phyloP scores from a whole-genome alignment of 2,797 vertebrate species.

The Chelonia mydas region DNA sequence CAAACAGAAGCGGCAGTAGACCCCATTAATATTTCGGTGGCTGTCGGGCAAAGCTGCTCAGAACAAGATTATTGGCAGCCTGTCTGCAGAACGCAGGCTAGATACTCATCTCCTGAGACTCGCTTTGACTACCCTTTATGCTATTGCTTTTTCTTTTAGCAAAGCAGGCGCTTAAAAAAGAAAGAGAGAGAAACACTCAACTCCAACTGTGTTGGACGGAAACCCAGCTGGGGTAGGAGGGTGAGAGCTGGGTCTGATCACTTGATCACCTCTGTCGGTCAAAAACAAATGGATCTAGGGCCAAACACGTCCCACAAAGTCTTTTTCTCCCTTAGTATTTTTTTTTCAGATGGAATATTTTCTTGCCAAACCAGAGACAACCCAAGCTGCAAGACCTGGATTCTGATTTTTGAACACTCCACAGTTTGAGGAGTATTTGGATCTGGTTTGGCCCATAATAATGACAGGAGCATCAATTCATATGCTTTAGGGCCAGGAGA shows the following conservation, averaged over 20 bases:
- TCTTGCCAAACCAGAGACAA: neutral
- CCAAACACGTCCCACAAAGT: neutral
- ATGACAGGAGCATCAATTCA: neutral
- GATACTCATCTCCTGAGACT: neutral
- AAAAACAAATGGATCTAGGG: neutral
- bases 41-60: neutral
- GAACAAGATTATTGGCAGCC: conserved; percentile 23
- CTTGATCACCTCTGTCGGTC: rapidly evolving
- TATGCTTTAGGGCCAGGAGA: neutral
- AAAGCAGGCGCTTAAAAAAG: neutral
- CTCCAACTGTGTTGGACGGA: neutral
- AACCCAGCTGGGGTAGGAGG: rapidly evolving
- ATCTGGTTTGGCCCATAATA: neutral
- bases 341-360: neutral
- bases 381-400: neutral
- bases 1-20: rapidly evolving
- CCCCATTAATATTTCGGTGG: neutral
- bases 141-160: conserved; percentile 37
- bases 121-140: neutral
- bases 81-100: neutral
- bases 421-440: neutral
- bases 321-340: neutral
- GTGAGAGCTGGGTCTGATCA: rapidly evolving
- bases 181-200: neutral
- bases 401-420: neutral